Conservation (phyloP, 2,888 invertebrate genomes). For the Protodeltote pygarga region DNA sequence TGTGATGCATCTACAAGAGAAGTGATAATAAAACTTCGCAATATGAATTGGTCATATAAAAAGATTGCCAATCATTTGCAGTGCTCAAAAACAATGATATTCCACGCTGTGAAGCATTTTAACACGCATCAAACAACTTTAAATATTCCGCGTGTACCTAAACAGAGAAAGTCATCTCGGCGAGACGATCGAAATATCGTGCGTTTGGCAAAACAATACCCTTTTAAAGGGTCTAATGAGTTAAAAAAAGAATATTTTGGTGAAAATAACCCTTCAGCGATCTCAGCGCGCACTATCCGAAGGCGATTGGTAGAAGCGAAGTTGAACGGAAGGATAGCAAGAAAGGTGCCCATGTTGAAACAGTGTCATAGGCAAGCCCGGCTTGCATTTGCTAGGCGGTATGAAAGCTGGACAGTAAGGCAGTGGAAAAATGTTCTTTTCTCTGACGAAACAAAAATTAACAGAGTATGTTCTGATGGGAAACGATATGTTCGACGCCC, state of each 20-base stretch:
- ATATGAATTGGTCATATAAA: not conserved
- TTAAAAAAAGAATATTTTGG: conserved; percentile 12
- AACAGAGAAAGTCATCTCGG: conserved; percentile 6
- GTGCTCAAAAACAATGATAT: not conserved
- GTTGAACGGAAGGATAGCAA: conserved; percentile 16
- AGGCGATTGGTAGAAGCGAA: conserved; percentile 18
- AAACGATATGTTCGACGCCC: too few relatives aligned
- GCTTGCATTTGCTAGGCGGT: not conserved
- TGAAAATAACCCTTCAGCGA: too few relatives aligned
- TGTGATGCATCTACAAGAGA: not conserved
- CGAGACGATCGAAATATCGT: conserved; percentile 8
- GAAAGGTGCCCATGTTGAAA: conserved; percentile 14
- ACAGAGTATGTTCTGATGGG: too few relatives aligned
- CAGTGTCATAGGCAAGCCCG: not conserved
- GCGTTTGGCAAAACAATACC: conserved; percentile 6
- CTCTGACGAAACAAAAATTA: too few relatives aligned
- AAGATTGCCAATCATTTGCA: not conserved
- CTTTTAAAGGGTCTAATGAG: conserved; percentile 4
- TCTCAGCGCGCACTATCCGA: conserved; percentile 26
- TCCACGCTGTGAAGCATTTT: too few relatives aligned
- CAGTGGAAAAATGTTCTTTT: too few relatives aligned
- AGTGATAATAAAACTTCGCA: not conserved
- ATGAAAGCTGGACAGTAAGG: not conserved
- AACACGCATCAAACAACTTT: not conserved
- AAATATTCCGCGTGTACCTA: not conserved